Evolutionary conservation across 1,140 invertebrate genomes (phyloP).

Genomic region (Drosophila pruinosa): DNA sequence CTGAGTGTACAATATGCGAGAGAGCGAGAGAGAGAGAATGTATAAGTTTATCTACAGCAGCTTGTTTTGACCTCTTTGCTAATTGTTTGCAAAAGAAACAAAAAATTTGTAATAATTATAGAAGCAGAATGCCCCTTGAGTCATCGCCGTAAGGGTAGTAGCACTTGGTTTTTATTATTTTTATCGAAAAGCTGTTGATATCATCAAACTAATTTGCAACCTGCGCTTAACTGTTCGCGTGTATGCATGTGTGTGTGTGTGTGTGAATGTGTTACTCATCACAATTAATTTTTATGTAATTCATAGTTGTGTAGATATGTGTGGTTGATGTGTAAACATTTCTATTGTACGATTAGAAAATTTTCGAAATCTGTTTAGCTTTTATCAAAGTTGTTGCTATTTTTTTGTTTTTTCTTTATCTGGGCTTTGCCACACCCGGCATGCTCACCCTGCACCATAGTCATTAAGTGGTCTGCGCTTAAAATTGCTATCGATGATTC

Average conservation of each 20-base stretch:
- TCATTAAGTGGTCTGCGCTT: not conserved
- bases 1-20: no score
- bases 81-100: not conserved
- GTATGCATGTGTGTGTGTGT: not conserved
- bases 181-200: slow-evolving; percentile 3
- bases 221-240: not conserved
- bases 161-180: not conserved
- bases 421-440: no score
- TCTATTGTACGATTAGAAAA: not conserved
- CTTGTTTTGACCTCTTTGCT: slow-evolving; percentile 5
- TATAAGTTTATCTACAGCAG: not conserved
- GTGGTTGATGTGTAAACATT: not conserved
- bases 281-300: slow-evolving; percentile 12
- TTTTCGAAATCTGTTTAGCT: not conserved
- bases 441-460: no score
- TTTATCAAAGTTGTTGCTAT: slow-evolving; percentile 13
- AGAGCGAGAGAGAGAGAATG: not conserved
- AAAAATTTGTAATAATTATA: not conserved
- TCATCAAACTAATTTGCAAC: slow-evolving; percentile 9
- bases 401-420: slow-evolving; percentile 2
- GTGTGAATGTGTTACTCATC: slow-evolving; percentile 17
- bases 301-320: slow-evolving; percentile 14
- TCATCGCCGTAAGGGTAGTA: not conserved
- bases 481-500: slow-evolving; percentile 17
- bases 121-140: not conserved